Evolutionary conservation across 1,140 invertebrate genomes (phyloP).

Genomic region (Belonocnema kinseyi): DNA sequence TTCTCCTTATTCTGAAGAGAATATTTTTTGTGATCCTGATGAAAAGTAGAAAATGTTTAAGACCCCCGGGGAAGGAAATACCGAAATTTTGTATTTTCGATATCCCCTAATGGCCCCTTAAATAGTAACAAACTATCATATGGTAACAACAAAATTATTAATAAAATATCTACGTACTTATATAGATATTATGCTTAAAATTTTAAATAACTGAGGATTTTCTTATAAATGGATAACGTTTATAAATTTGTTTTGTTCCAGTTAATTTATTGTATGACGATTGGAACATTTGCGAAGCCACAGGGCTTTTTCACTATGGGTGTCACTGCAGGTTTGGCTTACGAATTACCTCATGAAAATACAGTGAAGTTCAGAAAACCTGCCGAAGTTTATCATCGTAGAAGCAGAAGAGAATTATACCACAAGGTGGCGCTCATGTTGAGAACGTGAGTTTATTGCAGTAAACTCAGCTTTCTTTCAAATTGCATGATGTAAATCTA

Average conservation of each 20-base stretch:
- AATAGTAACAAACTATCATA: too few relatives aligned
- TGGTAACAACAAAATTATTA: too few relatives aligned
- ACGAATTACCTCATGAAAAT: constrained; percentile 80
- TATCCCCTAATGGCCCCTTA: too few relatives aligned
- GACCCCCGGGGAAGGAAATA: too few relatives aligned
- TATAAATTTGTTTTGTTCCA: too few relatives aligned
- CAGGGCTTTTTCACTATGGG: constrained; percentile 80
- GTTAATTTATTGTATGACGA: constrained; percentile 81
- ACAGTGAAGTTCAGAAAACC: constrained; percentile 63
- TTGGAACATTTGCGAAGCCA: constrained; percentile 76
- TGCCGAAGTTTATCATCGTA: constrained; percentile 71
- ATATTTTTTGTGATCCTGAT: too few relatives aligned
- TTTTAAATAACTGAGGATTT: too few relatives aligned
- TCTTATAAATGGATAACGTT: too few relatives aligned
- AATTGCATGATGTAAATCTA: neutral
- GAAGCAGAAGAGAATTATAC: constrained; percentile 73
- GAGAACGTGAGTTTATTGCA: constrained; percentile 66
- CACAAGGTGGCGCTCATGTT: constrained; percentile 71
- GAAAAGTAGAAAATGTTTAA: too few relatives aligned
- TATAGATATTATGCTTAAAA: neutral
- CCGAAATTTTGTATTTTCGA: too few relatives aligned
- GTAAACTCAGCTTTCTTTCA: neutral
- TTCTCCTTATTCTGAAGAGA: too few relatives aligned
- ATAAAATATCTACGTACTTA: too few relatives aligned
- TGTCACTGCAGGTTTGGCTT: constrained; percentile 84